These are phyloP conservation scores for Nymphalis urticae DNA, from an alignment of 2,888 invertebrate species.

Conservation along the genomic window DNA sequence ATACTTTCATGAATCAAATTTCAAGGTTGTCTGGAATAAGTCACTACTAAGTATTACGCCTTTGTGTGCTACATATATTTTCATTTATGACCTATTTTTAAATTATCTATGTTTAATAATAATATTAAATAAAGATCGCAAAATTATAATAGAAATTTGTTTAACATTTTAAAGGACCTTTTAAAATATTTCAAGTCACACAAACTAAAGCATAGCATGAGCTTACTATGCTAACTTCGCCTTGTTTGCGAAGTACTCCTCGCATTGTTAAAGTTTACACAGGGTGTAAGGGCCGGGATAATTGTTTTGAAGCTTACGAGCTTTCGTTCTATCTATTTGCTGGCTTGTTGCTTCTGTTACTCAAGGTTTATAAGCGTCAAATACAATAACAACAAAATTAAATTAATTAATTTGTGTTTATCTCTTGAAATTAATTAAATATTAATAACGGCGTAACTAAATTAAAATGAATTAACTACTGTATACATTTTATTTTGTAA, in stretches of 20 bases:
- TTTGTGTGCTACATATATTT: too few relatives aligned
- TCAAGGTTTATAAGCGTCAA: neutral
- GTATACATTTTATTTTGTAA: too few relatives aligned
- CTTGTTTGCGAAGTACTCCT: conserved; percentile 33
- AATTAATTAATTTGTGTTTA: neutral
- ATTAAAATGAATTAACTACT: too few relatives aligned
- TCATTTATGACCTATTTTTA: too few relatives aligned
- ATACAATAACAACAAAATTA: neutral
- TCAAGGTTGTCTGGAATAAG: neutral
- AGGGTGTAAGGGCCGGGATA: conserved; percentile 28
- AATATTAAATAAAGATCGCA: neutral
- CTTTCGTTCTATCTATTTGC: conserved; percentile 4
- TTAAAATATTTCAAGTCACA: conserved; percentile 20
- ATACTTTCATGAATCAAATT: neutral
- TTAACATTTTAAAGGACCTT: neutral
- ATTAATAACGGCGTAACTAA: too few relatives aligned
- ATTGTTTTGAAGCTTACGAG: conserved; percentile 25
- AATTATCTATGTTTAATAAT: too few relatives aligned
- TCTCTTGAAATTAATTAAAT: neutral
- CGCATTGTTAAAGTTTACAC: conserved; percentile 29
- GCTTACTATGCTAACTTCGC: conserved; percentile 25
- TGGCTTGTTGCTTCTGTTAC: conserved; percentile 14
- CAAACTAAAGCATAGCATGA: conserved; percentile 22
- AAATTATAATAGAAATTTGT: neutral
- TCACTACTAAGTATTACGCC: too few relatives aligned